Evolutionary conservation across 2,113 vertebrate genomes (phyloP), one percentile per base, ranked within the genome.

Genomic region (Ibidorhyncha struthersii): DNA sequence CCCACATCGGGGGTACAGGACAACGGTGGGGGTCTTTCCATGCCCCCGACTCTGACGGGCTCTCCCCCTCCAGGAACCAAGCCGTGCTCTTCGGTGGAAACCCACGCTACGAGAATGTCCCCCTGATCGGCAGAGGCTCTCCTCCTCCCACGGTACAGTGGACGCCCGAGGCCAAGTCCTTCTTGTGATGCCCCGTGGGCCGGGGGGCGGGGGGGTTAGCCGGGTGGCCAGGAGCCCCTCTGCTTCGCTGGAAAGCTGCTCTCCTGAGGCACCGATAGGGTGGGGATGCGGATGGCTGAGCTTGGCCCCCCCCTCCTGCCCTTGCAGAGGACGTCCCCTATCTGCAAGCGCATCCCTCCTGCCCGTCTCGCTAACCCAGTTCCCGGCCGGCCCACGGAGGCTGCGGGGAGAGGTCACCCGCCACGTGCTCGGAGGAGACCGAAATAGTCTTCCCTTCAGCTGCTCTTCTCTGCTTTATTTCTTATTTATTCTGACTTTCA

Each of bases 131-230:
- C 93, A 98, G 99, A 97, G 99, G 99, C 56, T 99, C 99, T 41
- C 99, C 99, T 14, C 99, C 99, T 10, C 99, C 99, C 89, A 99
- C 99, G 98, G 99, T 99, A 99, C 97, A 98, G 96, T 97, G 97
- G 96, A 87, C 86, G 38, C 93, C 95, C 5, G 79, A 96, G 96
- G 97, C 91, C 82, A 95, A 97, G 32, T 38, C 96, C 22, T 90
- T 90, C 90, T 86, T 91, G 89, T 96, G 97, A 93, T 14, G 2
- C 12, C 38, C 56, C 6, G 0, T 0, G 56, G 15, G 62, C 16
- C 6, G 8, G 17, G 32, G 8, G 14, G 32, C 6, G 41, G 20
- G 53, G 29, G 14, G 21, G 36, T 47, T 23, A 6, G 30, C 45
- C 1, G 1, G 61, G 50, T n/a, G 21, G 3, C 5, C 0, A 29